Conservation (phyloP, 2,113 vertebrate species). For the Marmota monax region DNA sequence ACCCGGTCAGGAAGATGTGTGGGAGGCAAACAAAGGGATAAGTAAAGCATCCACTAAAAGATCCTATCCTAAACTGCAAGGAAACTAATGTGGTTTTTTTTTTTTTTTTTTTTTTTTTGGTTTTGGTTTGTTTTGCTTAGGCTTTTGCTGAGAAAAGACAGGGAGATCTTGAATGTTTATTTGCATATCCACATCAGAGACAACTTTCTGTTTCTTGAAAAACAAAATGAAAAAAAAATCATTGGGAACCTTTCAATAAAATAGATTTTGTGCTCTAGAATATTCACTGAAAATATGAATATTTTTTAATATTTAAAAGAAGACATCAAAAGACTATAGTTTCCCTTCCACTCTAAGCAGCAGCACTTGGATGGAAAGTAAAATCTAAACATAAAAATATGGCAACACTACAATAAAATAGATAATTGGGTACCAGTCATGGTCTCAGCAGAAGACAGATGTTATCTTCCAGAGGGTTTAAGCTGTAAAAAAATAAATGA, state of each 20-base stretch:
- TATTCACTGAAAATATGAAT: not conserved
- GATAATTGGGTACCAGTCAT: slow-evolving; percentile 11
- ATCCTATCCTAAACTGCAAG: not conserved
- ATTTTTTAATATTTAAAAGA: not conserved
- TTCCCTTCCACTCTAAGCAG: not conserved
- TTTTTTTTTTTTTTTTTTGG: not conserved
- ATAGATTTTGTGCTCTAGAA: not conserved
- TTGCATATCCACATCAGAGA: not conserved
- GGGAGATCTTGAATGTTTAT: not conserved
- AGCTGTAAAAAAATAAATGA: slow-evolving; percentile 31
- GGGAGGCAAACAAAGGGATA: not conserved
- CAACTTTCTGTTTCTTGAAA: not conserved
- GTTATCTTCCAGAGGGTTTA: slow-evolving; percentile 20
- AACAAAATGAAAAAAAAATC: not conserved
- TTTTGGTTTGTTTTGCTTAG: not conserved
- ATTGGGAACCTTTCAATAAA: not conserved
- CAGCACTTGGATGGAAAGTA: not conserved
- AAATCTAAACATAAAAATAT: slow-evolving; percentile 30
- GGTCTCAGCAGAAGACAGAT: slow-evolving; percentile 29
- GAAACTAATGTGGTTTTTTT: not conserved
- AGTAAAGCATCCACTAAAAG: not conserved
- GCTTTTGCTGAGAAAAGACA: not conserved
- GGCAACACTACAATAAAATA: not conserved
- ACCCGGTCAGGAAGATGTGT: not conserved
- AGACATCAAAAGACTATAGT: not conserved